Evolutionary conservation across 1,140 invertebrate species (phyloP).

Genomic region (Lerema accius): DNA sequence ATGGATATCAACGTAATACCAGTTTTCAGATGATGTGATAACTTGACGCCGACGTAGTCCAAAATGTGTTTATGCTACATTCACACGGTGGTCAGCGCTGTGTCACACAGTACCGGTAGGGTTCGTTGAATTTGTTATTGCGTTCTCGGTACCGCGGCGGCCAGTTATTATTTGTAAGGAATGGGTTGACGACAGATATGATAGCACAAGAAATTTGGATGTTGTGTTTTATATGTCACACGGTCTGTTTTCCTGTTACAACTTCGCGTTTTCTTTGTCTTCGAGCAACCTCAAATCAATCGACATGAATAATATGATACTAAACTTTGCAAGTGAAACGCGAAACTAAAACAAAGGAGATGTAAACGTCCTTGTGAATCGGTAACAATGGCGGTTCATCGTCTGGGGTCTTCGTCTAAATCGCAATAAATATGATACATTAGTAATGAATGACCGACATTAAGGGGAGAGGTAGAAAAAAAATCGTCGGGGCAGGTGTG

Average conservation of each 20-base stretch:
- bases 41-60: conserved; percentile 65
- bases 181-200: conserved; percentile 72
- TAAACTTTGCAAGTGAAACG: conserved; percentile 19
- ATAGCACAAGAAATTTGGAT: conserved; percentile 62
- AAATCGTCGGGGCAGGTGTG: conserved; percentile 78
- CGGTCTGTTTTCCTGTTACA: conserved; percentile 31
- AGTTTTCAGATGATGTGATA: conserved; percentile 66
- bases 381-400: conserved; percentile 63
- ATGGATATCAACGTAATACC: conserved; percentile 60
- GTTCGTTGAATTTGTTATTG: conserved; percentile 82
- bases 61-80: conserved; percentile 68
- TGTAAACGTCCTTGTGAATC: conserved; percentile 60
- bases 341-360: conserved; percentile 49
- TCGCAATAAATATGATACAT: conserved; percentile 79
- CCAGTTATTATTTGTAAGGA: conserved; percentile 77
- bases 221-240: conserved; percentile 44
- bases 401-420: conserved; percentile 59
- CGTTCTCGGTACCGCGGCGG: conserved; percentile 75
- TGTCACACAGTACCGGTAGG: conserved; percentile 79
- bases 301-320: conserved; percentile 26
- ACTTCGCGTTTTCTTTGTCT: conserved; percentile 12
- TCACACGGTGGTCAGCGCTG: conserved; percentile 75
- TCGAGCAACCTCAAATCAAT: conserved; percentile 17
- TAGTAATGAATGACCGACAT: conserved; percentile 79
- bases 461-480: conserved; percentile 79